A percentile compares a stretch with the other conserved stretches of the same genome.
Evolutionary conservation across 2,888 invertebrate genomes (phyloP).

Genomic region (Lycophotia porphyrea): DNA sequence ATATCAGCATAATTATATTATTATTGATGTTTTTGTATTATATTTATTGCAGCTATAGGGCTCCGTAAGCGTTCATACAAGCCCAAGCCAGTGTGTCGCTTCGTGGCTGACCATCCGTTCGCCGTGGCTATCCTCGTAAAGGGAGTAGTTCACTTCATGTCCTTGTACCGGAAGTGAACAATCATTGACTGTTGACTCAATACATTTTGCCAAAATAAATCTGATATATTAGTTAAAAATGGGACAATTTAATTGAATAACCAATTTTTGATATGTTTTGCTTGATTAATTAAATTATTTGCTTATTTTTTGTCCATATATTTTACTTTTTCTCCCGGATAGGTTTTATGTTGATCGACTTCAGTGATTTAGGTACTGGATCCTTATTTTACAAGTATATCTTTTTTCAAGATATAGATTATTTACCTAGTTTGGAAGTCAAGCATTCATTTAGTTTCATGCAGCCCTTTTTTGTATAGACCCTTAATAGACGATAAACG

Average conservation of each 20-base stretch:
- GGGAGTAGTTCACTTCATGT: background rate
- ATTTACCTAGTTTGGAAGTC: no score
- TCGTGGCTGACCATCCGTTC: conserved; percentile 19
- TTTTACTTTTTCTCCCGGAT: background rate
- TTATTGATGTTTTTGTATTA: background rate
- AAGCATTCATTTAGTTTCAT: no score
- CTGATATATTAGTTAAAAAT: background rate
- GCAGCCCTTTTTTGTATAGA: no score
- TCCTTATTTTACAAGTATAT: background rate
- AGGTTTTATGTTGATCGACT: background rate
- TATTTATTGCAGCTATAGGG: background rate
- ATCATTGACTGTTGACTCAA: background rate
- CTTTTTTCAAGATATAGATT: no score
- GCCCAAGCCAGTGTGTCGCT: background rate
- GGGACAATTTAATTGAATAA: background rate
- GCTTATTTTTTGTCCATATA: background rate
- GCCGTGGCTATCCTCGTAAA: conserved; percentile 8
- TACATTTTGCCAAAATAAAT: background rate
- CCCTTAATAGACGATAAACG: no score
- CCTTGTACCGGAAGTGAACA: conserved; percentile 7
- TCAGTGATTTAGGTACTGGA: background rate
- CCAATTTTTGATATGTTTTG: background rate
- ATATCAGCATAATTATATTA: background rate
- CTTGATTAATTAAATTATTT: background rate
- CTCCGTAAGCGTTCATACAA: background rate